Evolutionary conservation across 1,140 invertebrate genomes (phyloP).

Genomic region (Marisa cornuarietis): DNA sequence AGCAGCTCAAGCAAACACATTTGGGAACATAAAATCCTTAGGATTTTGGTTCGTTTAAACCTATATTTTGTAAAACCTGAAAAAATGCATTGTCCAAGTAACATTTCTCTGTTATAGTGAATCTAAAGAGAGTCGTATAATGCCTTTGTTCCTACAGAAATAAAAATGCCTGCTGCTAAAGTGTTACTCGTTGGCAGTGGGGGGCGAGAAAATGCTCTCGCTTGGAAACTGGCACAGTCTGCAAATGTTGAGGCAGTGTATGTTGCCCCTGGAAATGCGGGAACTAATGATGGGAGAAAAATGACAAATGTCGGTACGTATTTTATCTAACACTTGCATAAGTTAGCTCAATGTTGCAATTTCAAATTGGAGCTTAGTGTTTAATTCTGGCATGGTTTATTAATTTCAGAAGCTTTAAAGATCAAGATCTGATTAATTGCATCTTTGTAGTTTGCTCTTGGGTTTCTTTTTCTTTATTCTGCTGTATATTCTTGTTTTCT

Average conservation of each 20-base stretch:
- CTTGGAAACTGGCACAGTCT: constrained; percentile 90
- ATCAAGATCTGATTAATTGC: too few relatives aligned
- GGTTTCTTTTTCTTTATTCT: neutral
- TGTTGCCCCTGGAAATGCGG: constrained; percentile 90
- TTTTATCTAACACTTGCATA: neutral
- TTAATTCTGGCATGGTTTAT: too few relatives aligned
- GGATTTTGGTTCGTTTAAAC: neutral
- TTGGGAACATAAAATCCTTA: constrained; percentile 41
- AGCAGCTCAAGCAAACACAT: constrained; percentile 65
- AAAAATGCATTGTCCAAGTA: too few relatives aligned
- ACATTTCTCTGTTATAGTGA: constrained; percentile 23
- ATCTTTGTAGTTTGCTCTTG: too few relatives aligned
- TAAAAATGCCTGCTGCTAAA: neutral
- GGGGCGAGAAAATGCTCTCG: constrained; percentile 93
- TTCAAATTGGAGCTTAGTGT: too few relatives aligned
- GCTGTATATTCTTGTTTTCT: too few relatives aligned
- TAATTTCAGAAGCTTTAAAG: too few relatives aligned
- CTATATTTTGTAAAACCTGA: neutral
- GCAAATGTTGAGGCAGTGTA: constrained; percentile 77
- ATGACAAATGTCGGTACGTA: constrained; percentile 57
- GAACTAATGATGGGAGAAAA: constrained; percentile 70
- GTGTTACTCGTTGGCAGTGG: constrained; percentile 90
- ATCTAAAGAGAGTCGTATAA: constrained; percentile 69
- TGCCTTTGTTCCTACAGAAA: constrained; percentile 37
- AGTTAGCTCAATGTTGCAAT: too few relatives aligned